Conservation (phyloP, 2,888 invertebrate species). For the Parnassius apollo region DNA sequence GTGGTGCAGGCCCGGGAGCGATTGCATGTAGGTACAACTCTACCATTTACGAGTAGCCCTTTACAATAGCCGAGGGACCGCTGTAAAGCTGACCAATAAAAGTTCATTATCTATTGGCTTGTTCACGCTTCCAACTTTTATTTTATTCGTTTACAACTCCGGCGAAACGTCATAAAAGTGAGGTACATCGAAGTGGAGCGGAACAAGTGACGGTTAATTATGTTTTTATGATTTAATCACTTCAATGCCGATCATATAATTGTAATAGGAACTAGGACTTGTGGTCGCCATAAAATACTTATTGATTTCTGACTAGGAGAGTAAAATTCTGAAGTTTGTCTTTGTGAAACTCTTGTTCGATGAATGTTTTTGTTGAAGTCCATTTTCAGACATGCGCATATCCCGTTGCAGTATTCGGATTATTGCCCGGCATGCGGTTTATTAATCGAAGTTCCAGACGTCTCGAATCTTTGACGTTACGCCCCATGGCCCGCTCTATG, state of each 20-base stretch:
- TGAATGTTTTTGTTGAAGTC: background rate
- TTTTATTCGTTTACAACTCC: constrained; percentile 74
- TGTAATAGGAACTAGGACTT: constrained; percentile 17
- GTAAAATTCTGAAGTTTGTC: too few species aligned
- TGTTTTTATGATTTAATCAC: constrained; percentile 27
- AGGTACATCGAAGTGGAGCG: constrained; percentile 33
- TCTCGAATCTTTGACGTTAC: too few species aligned
- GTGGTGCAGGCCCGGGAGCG: constrained; percentile 35
- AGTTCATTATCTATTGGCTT: constrained; percentile 79
- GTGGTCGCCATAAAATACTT: constrained; percentile 20
- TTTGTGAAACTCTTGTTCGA: too few species aligned
- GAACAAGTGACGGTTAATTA: constrained; percentile 23
- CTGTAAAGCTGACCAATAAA: constrained; percentile 81
- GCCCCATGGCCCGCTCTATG: too few species aligned
- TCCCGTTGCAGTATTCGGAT: too few species aligned
- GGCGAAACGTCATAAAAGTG: constrained; percentile 58
- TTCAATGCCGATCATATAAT: constrained; percentile 24
- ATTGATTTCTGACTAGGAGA: constrained; percentile 16
- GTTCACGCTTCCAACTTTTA: constrained; percentile 76
- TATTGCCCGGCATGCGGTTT: too few species aligned
- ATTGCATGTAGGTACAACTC: constrained; percentile 44
- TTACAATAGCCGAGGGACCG: constrained; percentile 71
- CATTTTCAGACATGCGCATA: background rate
- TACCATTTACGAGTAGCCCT: constrained; percentile 49
- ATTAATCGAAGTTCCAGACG: too few species aligned